Base-by-base conservation (phyloP, 2,113 vertebrate species). In the Mormyrus lacerda region DNA sequence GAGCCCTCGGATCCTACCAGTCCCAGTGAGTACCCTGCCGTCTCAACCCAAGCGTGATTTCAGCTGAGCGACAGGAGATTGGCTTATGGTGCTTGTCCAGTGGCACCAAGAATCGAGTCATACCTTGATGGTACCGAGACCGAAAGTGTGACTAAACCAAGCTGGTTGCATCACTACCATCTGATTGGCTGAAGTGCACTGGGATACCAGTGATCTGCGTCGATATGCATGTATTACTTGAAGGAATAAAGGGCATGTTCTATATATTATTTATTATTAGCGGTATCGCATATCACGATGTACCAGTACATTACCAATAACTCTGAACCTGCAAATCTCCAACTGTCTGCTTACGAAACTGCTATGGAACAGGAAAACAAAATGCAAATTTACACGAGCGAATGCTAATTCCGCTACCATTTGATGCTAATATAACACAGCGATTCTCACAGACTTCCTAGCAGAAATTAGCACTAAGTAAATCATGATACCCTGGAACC, bases 1-100 rank as follows among this genome's bases (percentile, higher is more conserved):
- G 95, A 95, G 44, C 61, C 91, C 51, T 91, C 92, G 3, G 90
- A 92, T 73, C 90, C 95, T 88, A 93, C 92, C 53, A 94, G 94
- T 53, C 94, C 95, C 84, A 93, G 96, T 96, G 91, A 95, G 95
- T 76, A 44, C 3, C 51, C 50, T 39, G 6, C 21, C 11, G 2
- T 58, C 48, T 3, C 19, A 44, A 7, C 42, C 9, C 39, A 17
- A 19, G 55, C 24, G 10, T n/a, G 61, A 45, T 4, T 44, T 15
- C 24, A 44, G 53, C 42, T 65, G 24, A 45, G 87, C 21, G 6
- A 87, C 15, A 39, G 35, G 45, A 9, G 7, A 35, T 10, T 35
- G 17, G 19, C 86, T 19, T 58, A 42, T 87, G 17, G 35, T 8
- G 3, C 9, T 65, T 65, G 51, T 31, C 61, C 61, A 65, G n/a